These are phyloP conservation scores for Euplagia quadripunctaria DNA, from an alignment of 2,888 invertebrate species.

Conservation along the genomic window DNA sequence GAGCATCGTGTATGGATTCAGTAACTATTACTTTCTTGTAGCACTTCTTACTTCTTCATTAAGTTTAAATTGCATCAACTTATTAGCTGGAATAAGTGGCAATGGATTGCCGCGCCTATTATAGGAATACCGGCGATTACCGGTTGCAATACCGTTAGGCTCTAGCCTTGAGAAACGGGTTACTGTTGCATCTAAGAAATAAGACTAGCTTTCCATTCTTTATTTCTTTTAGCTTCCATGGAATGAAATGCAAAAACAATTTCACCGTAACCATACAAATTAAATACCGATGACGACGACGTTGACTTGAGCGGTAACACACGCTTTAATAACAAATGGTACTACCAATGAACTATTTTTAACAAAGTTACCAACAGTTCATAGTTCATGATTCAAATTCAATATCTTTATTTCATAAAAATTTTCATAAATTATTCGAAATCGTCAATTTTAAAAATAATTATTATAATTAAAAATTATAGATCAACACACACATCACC, in stretches of 20 bases:
- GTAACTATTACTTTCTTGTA: conserved; percentile 24
- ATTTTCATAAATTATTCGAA: too few species aligned
- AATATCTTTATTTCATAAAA: too few species aligned
- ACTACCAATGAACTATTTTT: too few species aligned
- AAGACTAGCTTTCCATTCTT: conserved; percentile 28
- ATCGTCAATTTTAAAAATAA: too few species aligned
- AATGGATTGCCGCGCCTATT: conserved; percentile 52
- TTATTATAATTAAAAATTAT: too few species aligned
- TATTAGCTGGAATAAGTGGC: conserved; percentile 40
- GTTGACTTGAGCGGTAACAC: background rate
- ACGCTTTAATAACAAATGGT: too few species aligned
- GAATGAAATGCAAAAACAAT: background rate
- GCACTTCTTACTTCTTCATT: conserved; percentile 42
- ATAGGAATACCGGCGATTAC: conserved; percentile 55
- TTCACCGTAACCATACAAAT: background rate
- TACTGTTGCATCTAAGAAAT: conserved; percentile 37
- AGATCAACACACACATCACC: too few species aligned
- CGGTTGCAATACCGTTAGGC: conserved; percentile 54
- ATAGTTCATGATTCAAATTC: too few species aligned
- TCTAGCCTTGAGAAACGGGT: conserved; percentile 50
- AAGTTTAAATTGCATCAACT: conserved; percentile 45
- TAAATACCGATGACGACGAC: background rate
- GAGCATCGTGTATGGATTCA: background rate
- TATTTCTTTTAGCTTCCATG: background rate
- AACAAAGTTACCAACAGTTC: too few species aligned